phyloP scores from a whole-genome alignment of 2,888 invertebrate species.

The Drosophila monieri region DNA sequence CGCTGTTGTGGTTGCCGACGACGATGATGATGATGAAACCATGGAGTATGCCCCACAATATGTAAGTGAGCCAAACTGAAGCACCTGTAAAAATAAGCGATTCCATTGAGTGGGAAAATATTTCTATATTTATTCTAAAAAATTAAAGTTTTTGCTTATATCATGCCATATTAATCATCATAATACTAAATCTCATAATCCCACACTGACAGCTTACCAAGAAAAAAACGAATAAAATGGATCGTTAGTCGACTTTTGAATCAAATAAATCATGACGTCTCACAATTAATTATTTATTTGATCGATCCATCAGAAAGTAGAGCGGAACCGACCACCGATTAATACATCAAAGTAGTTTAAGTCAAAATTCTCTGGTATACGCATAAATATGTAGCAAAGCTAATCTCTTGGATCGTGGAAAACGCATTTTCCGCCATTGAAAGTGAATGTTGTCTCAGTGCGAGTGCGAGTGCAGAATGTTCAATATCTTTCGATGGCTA shows the following conservation, averaged over 20 bases:
- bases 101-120: too few relatives aligned
- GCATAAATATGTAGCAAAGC: constrained; percentile 15
- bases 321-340: constrained; percentile 38
- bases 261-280: constrained; percentile 35
- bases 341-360: constrained; percentile 32
- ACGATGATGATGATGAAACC: constrained; percentile 73
- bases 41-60: constrained; percentile 82
- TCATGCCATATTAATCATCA: background rate
- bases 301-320: constrained; percentile 38
- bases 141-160: background rate
- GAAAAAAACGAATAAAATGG: background rate
- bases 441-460: constrained; percentile 69
- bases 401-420: constrained; percentile 35
- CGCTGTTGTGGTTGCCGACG: constrained; percentile 62
- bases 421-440: constrained; percentile 62
- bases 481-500: constrained; percentile 34
- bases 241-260: constrained; percentile 22
- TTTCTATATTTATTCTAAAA: too few relatives aligned
- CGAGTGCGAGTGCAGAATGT: constrained; percentile 30
- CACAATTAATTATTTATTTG: constrained; percentile 30
- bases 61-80: constrained; percentile 73
- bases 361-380: constrained; percentile 13
- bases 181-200: constrained; percentile 5
- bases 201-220: constrained; percentile 5
- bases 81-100: constrained; percentile 1